Conservation (phyloP, 2,113 vertebrate genomes). For the Oncorhynchus kisutch region DNA sequence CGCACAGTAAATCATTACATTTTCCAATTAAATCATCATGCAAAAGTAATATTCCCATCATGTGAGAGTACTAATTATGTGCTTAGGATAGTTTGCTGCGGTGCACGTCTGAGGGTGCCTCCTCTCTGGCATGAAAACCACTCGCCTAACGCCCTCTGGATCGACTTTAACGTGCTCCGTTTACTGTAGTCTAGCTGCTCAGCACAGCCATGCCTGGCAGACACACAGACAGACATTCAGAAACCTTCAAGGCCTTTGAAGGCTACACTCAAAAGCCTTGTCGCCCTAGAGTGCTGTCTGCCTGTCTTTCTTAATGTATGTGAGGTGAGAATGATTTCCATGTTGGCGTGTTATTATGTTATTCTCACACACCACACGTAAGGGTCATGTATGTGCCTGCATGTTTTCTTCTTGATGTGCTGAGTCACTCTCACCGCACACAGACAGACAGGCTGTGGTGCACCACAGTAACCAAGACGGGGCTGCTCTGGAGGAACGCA, state of each 20-base stretch:
- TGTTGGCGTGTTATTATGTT: slow-evolving; percentile 21
- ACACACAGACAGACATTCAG: background rate
- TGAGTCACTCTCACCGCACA: slow-evolving; percentile 53
- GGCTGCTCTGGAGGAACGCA: slow-evolving; percentile 40
- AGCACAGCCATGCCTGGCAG: background rate
- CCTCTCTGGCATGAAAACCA: slow-evolving; percentile 40
- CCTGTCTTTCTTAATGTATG: background rate
- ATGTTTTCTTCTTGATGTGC: slow-evolving; percentile 34
- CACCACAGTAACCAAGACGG: slow-evolving; percentile 33
- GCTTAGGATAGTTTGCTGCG: slow-evolving; percentile 33
- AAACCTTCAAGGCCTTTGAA: background rate
- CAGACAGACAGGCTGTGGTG: slow-evolving; percentile 42
- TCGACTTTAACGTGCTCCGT: background rate
- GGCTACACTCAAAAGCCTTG: background rate
- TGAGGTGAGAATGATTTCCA: background rate
- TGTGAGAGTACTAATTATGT: slow-evolving; percentile 53
- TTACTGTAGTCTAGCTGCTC: background rate
- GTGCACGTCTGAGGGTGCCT: background rate
- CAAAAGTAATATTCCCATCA: slow-evolving; percentile 35
- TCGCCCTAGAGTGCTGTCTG: background rate
- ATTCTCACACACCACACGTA: slow-evolving; percentile 31
- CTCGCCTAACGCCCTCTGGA: slow-evolving; percentile 12
- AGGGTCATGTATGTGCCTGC: slow-evolving; percentile 47
- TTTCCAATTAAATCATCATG: slow-evolving; percentile 47
- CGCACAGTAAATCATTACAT: slow-evolving; percentile 54